Percentiles rank a stretch among this genome's conserved stretches.
Conservation (phyloP, 2,113 vertebrate species). For the Physeter macrocephalus region DNA sequence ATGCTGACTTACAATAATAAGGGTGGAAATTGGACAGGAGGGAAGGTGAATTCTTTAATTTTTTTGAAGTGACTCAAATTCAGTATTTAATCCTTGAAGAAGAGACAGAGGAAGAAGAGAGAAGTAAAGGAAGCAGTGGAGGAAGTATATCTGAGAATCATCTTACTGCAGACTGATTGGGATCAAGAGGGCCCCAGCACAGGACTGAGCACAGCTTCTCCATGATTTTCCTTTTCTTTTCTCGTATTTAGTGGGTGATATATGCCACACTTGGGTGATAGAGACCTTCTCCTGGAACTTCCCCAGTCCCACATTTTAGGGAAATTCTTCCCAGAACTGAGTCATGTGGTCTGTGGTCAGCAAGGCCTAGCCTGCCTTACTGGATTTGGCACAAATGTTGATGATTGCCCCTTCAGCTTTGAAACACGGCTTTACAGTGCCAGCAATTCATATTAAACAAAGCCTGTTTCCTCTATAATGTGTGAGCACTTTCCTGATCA, state of each 20-base stretch:
- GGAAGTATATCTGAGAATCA: background rate
- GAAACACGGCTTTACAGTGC: slow-evolving; percentile 41
- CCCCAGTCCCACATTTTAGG: background rate
- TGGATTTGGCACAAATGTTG: background rate
- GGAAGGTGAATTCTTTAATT: background rate
- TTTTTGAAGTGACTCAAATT: background rate
- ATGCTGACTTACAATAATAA: background rate
- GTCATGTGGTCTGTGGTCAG: background rate
- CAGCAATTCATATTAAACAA: slow-evolving; percentile 48
- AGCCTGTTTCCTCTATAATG: slow-evolving; percentile 43
- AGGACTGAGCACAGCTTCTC: background rate
- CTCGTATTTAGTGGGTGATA: background rate
- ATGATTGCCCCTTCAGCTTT: background rate
- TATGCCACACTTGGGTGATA: background rate
- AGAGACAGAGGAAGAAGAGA: background rate
- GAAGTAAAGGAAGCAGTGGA: background rate
- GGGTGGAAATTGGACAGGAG: background rate
- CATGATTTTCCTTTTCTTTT: background rate
- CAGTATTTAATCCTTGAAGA: background rate
- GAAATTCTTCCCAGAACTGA: background rate
- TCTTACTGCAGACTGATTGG: background rate
- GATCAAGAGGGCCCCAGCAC: background rate
- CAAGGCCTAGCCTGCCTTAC: background rate
- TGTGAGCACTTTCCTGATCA: slow-evolving; percentile 57
- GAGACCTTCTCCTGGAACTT: background rate